These are phyloP conservation scores for Ptychoptera contaminata DNA, from an alignment of 2,888 invertebrate species.

Conservation along the genomic window DNA sequence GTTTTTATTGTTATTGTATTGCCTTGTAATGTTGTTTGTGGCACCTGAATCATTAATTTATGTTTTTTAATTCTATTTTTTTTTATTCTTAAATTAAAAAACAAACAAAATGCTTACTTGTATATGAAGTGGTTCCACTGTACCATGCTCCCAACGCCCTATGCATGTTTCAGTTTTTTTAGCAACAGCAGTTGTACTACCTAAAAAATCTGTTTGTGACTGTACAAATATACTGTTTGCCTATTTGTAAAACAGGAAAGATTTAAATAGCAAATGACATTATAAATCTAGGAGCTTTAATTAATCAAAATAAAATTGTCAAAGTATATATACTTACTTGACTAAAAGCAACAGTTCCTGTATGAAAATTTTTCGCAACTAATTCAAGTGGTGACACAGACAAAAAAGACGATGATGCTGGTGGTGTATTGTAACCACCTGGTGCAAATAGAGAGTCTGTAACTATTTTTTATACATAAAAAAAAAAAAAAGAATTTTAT, in stretches of 20 bases:
- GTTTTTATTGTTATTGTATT: too few relatives aligned
- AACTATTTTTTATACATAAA: conserved; percentile 10
- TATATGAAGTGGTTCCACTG: conserved; percentile 14
- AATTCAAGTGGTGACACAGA: conserved; percentile 13
- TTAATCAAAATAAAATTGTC: not conserved
- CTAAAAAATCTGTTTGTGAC: conserved; percentile 15
- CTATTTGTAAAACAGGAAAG: conserved; percentile 6
- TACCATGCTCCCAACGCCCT: conserved; percentile 13
- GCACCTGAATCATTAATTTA: not conserved
- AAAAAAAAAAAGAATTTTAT: conserved; percentile 1
- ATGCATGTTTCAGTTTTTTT: conserved; percentile 14
- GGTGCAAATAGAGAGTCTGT: conserved; percentile 14
- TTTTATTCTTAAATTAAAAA: too few relatives aligned
- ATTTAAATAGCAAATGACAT: too few relatives aligned
- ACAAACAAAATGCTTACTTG: conserved; percentile 8
- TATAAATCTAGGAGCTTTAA: not conserved
- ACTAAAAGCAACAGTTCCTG: conserved; percentile 13
- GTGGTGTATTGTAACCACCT: conserved; percentile 13
- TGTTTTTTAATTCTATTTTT: not conserved
- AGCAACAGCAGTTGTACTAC: conserved; percentile 11
- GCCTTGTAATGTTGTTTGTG: too few relatives aligned
- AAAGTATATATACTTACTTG: conserved; percentile 13
- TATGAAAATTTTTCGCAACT: conserved; percentile 13
- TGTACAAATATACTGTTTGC: conserved; percentile 16
- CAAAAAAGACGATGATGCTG: conserved; percentile 12